These are phyloP conservation scores for Hydractinia echinata DNA, from an alignment of 30 jellyfish, hydroid and myxozoan species.

Conservation along the genomic window DNA sequence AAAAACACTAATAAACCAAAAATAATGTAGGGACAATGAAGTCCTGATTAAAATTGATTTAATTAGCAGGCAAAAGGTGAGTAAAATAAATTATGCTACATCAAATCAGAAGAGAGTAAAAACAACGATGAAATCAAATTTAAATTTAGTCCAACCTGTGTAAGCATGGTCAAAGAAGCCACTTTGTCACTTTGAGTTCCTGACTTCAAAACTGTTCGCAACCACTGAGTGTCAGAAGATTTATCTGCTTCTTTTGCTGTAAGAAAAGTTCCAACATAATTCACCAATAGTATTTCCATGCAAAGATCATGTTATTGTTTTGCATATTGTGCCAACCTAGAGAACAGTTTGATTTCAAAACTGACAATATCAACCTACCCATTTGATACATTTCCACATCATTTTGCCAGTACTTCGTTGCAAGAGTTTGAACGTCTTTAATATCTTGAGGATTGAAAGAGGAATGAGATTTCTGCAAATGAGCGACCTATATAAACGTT, in stretches of 20 bases:
- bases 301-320: not conserved
- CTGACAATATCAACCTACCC: conserved; percentile 27
- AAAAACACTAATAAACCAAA: not conserved
- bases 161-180: conserved; percentile 75
- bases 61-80: no score
- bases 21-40: no score
- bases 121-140: not conserved
- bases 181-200: conserved; percentile 90
- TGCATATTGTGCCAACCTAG: not conserved
- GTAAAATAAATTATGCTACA: not conserved
- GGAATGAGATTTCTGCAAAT: not conserved
- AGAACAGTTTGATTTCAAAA: not conserved
- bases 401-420: conserved; percentile 49
- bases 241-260: conserved; percentile 55
- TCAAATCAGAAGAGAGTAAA: not conserved
- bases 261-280: not conserved
- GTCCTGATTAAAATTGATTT: no score
- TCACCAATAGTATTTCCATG: not conserved
- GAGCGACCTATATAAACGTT: conserved; percentile 5
- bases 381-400: conserved; percentile 65
- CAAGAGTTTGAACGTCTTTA: conserved; percentile 30
- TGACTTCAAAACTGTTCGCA: conserved; percentile 76
- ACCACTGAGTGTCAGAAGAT: conserved; percentile 85
- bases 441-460: not conserved
- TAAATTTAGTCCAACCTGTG: conserved; percentile 55